Evolutionary conservation across 2,888 invertebrate species (phyloP).

Genomic region (Craniophora ligustri): DNA sequence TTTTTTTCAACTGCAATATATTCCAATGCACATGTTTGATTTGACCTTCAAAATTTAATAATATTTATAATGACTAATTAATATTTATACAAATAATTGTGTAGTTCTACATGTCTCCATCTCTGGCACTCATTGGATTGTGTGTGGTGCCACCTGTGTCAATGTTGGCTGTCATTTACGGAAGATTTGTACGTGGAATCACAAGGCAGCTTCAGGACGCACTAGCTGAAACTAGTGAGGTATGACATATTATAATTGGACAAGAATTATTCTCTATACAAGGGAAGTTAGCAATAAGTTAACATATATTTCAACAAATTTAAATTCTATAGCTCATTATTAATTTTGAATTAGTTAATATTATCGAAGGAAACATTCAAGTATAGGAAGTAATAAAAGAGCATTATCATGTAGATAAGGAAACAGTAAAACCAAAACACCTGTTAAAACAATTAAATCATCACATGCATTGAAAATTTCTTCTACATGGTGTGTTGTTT

Average conservation of each 20-base stretch:
- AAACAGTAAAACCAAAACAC: background rate
- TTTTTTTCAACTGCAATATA: too few species aligned
- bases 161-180: constrained; percentile 93
- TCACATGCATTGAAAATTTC: too few species aligned
- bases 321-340: background rate
- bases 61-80: too few species aligned
- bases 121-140: constrained; percentile 95
- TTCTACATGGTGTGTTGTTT: background rate
- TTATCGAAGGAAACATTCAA: background rate
- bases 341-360: too few species aligned
- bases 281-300: background rate
- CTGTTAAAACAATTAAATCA: too few species aligned
- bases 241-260: constrained; percentile 42
- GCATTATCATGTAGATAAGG: too few species aligned
- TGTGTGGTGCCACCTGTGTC: constrained; percentile 97
- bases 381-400: background rate
- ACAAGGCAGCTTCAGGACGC: constrained; percentile 94
- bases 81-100: constrained; percentile 48
- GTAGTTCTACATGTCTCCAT: constrained; percentile 96
- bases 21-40: too few species aligned
- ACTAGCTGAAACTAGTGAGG: constrained; percentile 88
- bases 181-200: constrained; percentile 94
- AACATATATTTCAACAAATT: background rate
- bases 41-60: too few species aligned
- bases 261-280: background rate